Evolutionary conservation across 2,888 invertebrate species (phyloP).

Genomic region (Ormia ochracea): DNA sequence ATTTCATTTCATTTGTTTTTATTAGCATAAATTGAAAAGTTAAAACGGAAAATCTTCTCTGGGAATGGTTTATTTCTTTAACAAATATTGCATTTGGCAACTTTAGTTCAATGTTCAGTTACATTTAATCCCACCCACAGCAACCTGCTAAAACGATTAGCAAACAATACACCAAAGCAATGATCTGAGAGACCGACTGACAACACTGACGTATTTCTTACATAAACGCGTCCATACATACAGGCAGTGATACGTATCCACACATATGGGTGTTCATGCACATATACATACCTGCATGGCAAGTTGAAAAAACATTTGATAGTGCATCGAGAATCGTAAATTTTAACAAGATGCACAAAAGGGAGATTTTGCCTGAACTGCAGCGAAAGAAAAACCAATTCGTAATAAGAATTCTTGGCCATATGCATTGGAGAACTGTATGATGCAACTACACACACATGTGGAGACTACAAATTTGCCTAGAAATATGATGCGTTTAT

Average conservation of each 20-base stretch:
- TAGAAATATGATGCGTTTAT: neutral
- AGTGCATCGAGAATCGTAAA: conserved; percentile 73
- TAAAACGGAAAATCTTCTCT: neutral
- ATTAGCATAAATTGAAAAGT: too few species aligned
- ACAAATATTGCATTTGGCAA: conserved; percentile 6
- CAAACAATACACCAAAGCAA: conserved; percentile 11
- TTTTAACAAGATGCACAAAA: conserved; percentile 67
- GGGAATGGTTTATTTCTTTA: neutral
- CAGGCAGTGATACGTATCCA: too few species aligned
- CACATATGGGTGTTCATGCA: too few species aligned
- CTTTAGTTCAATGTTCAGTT: neutral
- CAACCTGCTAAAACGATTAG: conserved; percentile 43
- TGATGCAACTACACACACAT: neutral
- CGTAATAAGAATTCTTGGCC: conserved; percentile 14
- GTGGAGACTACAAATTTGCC: neutral
- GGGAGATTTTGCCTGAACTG: conserved; percentile 48
- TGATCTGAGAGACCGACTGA: conserved; percentile 27
- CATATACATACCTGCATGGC: neutral
- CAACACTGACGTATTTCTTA: conserved; percentile 35
- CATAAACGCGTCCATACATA: too few species aligned
- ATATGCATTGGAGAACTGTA: neutral
- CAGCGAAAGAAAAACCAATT: conserved; percentile 41
- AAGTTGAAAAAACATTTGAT: conserved; percentile 63
- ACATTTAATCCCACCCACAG: conserved; percentile 34
- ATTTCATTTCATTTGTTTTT: too few species aligned